phyloP scores from a whole-genome alignment of 1,140 invertebrate genomes.

The Zelostemma sp. region DNA sequence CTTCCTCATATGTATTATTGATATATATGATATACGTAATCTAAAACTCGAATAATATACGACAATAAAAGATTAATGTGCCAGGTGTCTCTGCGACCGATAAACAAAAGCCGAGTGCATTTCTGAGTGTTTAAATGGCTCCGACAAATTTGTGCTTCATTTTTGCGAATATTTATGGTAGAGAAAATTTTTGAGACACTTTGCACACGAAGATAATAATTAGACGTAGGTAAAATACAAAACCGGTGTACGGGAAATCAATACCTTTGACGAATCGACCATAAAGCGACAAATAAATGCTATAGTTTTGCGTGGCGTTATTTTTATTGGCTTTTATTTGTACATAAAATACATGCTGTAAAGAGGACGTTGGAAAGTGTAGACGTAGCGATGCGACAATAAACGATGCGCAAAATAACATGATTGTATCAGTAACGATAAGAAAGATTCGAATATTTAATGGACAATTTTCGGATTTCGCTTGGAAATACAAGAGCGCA shows the following conservation, averaged over 20 bases:
- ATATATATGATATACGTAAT: conserved; percentile 46
- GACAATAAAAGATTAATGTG: conserved; percentile 56
- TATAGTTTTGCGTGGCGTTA: conserved; percentile 8
- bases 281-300: conserved; percentile 9
- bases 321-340: conserved; percentile 4
- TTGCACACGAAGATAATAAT: conserved; percentile 26
- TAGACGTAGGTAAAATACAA: conserved; percentile 33
- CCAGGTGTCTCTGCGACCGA: conserved; percentile 7
- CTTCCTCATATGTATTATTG: neutral
- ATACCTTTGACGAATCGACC: conserved; percentile 1
- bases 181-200: conserved; percentile 11
- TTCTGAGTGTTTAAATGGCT: too few species aligned
- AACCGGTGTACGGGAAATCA: conserved; percentile 11
- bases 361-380: neutral
- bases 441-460: too few species aligned
- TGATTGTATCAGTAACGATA: too few species aligned
- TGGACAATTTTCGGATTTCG: too few species aligned
- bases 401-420: neutral
- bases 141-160: too few species aligned
- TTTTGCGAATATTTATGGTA: too few species aligned
- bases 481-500: neutral
- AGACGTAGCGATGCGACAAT: neutral
- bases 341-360: conserved; percentile 1
- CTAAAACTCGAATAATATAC: conserved; percentile 58
- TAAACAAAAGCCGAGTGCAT: neutral